Conservation (phyloP, 1,140 invertebrate genomes). For the Geopemphigus sp. region DNA sequence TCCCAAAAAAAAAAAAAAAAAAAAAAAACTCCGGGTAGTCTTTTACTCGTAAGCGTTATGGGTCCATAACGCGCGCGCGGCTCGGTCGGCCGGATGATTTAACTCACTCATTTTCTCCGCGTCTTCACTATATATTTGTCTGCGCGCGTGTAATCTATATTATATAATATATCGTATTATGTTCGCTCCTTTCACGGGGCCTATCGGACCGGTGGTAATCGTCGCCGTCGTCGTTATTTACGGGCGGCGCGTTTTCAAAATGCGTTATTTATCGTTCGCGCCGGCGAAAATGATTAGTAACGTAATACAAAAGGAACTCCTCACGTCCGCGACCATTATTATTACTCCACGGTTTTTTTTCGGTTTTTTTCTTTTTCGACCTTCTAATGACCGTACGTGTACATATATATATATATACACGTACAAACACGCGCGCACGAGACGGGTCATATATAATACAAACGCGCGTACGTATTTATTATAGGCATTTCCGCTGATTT, state of each 20-base stretch:
- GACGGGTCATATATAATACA: not conserved
- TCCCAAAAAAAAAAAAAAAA: not conserved
- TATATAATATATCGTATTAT: no score
- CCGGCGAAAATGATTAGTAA: slow-evolving; percentile 30
- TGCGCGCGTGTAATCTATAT: not conserved
- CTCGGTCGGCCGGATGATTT: not conserved
- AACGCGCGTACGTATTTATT: not conserved
- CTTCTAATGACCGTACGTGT: not conserved
- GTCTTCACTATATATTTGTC: not conserved
- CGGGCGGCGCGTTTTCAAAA: not conserved
- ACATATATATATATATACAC: not conserved
- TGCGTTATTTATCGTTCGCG: slow-evolving; percentile 29
- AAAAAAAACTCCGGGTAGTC: no score
- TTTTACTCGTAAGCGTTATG: not conserved
- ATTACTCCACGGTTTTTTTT: not conserved
- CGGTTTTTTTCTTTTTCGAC: not conserved
- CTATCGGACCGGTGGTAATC: no score
- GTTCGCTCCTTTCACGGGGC: not conserved
- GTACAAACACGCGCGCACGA: not conserved
- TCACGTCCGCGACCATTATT: slow-evolving; percentile 18
- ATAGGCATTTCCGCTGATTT: not conserved
- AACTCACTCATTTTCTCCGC: not conserved
- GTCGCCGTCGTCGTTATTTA: not conserved
- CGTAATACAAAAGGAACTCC: not conserved
- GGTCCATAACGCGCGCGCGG: no score